Percentiles rank a stretch among this genome's conserved stretches.
Evolutionary conservation across 2,113 vertebrate species (phyloP).

Genomic region (Murina feae): DNA sequence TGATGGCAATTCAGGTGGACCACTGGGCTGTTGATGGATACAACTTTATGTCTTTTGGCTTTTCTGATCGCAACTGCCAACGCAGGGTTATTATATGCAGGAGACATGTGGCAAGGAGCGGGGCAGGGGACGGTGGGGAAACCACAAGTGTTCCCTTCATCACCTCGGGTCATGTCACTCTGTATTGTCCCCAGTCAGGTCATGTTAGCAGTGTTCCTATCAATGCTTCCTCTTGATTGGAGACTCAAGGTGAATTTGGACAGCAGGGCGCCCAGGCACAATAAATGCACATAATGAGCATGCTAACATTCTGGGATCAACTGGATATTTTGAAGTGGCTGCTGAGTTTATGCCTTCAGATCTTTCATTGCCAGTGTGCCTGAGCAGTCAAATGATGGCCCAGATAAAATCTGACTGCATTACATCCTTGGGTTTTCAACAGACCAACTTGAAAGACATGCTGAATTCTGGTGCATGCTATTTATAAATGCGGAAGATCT

Average conservation of each 20-base stretch:
- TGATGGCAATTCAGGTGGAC: not conserved
- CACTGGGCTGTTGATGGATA: not conserved
- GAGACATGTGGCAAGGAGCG: not conserved
- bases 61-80: slow-evolving; percentile 28
- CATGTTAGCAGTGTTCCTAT: slow-evolving; percentile 45
- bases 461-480: not conserved
- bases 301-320: not conserved
- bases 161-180: slow-evolving; percentile 53
- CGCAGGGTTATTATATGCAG: not conserved
- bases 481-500: not conserved
- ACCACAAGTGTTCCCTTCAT: not conserved
- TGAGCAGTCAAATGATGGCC: not conserved
- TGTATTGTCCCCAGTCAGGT: slow-evolving; percentile 51
- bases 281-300: slow-evolving; percentile 61
- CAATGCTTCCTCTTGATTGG: slow-evolving; percentile 37
- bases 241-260: slow-evolving; percentile 42
- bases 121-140: not conserved
- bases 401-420: slow-evolving; percentile 14
- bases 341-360: slow-evolving; percentile 33
- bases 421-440: not conserved
- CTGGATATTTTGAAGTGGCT: not conserved
- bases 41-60: slow-evolving; percentile 5
- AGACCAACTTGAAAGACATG: not conserved
- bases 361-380: not conserved
- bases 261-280: not conserved